phyloP scores from a whole-genome alignment of 2,888 invertebrate genomes.

The Andrena camellia region DNA sequence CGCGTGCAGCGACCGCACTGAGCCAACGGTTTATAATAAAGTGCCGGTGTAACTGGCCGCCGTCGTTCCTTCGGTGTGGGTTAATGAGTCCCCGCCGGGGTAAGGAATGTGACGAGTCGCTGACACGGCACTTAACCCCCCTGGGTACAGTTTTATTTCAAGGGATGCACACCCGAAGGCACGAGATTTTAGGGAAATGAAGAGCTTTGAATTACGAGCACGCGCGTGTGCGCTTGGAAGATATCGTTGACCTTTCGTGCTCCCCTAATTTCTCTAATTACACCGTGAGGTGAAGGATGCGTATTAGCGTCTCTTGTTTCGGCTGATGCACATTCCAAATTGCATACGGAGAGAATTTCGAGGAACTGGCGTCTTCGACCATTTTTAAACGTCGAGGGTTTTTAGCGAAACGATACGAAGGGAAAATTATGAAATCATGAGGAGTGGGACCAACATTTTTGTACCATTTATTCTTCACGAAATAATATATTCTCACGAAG shows the following conservation, averaged over 20 bases:
- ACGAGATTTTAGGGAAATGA: conserved; percentile 43
- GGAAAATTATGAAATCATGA: too few relatives aligned
- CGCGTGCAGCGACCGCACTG: conserved; percentile 18
- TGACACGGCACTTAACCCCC: conserved; percentile 43
- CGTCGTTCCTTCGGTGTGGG: conserved; percentile 13
- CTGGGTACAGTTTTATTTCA: conserved; percentile 42
- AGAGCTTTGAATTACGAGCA: conserved; percentile 51
- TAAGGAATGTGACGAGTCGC: conserved; percentile 41
- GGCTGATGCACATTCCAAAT: conserved; percentile 12
- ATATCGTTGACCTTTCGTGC: conserved; percentile 29
- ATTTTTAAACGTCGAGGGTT: not conserved
- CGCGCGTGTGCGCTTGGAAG: conserved; percentile 16
- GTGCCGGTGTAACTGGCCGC: conserved; percentile 36
- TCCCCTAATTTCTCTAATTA: conserved; percentile 58
- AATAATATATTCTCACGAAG: too few relatives aligned
- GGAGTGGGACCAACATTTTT: too few relatives aligned
- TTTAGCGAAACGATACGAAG: not conserved
- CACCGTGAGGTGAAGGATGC: conserved; percentile 14
- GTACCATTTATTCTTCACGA: too few relatives aligned
- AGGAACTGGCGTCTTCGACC: not conserved
- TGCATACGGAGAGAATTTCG: not conserved
- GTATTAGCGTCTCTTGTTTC: conserved; percentile 26
- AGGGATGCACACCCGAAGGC: conserved; percentile 5
- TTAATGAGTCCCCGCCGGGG: conserved; percentile 33
- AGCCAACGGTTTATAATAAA: conserved; percentile 38